These are phyloP conservation scores for Tenebrio molitor DNA, from an alignment of 1,140 invertebrate species.

Conservation along the genomic window DNA sequence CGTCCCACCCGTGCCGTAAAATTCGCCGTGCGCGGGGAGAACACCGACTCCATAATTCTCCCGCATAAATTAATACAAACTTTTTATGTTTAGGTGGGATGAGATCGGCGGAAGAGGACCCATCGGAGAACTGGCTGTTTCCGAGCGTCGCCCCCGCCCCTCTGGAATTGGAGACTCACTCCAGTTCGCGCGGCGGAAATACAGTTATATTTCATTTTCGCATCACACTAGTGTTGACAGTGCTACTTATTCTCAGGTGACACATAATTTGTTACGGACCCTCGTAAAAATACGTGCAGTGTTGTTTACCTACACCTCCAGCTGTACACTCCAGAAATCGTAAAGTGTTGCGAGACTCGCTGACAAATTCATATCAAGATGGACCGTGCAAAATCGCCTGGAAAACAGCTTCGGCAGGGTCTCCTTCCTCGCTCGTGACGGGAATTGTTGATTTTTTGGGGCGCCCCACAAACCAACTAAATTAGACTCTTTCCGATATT, in stretches of 20 bases:
- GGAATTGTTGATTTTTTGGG: too few species aligned
- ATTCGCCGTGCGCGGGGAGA: background rate
- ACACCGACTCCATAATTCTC: background rate
- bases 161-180: constrained; percentile 57
- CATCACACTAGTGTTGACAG: constrained; percentile 42
- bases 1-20: background rate
- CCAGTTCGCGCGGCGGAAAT: constrained; percentile 29
- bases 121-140: constrained; percentile 59
- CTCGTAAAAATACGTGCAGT: constrained; percentile 31
- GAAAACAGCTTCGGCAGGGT: too few species aligned
- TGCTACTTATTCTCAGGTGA: constrained; percentile 54
- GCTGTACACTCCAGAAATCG: too few species aligned
- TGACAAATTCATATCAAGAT: constrained; percentile 32
- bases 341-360: constrained; percentile 4
- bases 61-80: background rate
- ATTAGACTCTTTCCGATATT: too few species aligned
- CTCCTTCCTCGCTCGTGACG: too few species aligned
- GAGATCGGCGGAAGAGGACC: constrained; percentile 53
- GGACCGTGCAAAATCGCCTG: too few species aligned
- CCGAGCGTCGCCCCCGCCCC: constrained; percentile 60
- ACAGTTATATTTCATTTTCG: constrained; percentile 46
- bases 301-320: background rate
- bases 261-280: constrained; percentile 46
- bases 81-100: constrained; percentile 22
- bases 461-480: too few species aligned